phyloP scores from a whole-genome alignment of 2,797 vertebrate genomes.

The Acrossocheilus wenchowensis region DNA sequence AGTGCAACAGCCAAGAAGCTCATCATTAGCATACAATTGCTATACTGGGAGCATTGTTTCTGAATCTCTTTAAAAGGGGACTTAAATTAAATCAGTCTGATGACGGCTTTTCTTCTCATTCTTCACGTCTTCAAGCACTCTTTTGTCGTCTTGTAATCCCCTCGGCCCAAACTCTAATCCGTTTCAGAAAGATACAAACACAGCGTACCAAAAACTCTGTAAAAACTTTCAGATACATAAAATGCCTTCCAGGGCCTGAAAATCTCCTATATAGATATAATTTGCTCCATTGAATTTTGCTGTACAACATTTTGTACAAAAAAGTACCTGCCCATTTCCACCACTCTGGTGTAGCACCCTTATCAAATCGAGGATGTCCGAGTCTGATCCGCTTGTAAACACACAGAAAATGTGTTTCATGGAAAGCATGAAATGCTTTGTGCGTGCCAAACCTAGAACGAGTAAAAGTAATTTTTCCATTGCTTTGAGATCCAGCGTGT shows the following conservation, averaged over 20 bases:
- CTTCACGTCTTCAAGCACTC: slow-evolving; percentile 71
- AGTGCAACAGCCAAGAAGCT: slow-evolving; percentile 59
- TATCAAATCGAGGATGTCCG: slow-evolving; percentile 35
- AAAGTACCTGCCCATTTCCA: slow-evolving; percentile 11
- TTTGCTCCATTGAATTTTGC: background rate
- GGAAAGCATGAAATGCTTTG: slow-evolving; percentile 30
- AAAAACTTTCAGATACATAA: slow-evolving; percentile 11
- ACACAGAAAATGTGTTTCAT: slow-evolving; percentile 21
- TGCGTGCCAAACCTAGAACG: background rate
- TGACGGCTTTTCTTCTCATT: slow-evolving; percentile 71
- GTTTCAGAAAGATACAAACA: slow-evolving; percentile 24
- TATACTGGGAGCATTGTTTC: slow-evolving; percentile 76
- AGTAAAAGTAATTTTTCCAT: slow-evolving; percentile 21
- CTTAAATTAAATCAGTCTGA: slow-evolving; percentile 74
- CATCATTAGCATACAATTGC: slow-evolving; percentile 73
- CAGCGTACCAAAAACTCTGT: background rate
- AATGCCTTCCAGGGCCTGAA: background rate
- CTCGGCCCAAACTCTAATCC: slow-evolving; percentile 42
- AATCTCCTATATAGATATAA: slow-evolving; percentile 28
- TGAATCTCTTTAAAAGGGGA: slow-evolving; percentile 77
- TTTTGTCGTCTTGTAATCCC: slow-evolving; percentile 70
- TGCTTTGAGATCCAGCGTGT: slow-evolving; percentile 5
- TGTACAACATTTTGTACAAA: background rate
- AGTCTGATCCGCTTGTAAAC: slow-evolving; percentile 29
- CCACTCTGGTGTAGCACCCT: slow-evolving; percentile 6